Evolutionary conservation across 1,140 invertebrate species (phyloP), one percentile per base, ranked within the genome.

Genomic region (Venturia canescens): DNA sequence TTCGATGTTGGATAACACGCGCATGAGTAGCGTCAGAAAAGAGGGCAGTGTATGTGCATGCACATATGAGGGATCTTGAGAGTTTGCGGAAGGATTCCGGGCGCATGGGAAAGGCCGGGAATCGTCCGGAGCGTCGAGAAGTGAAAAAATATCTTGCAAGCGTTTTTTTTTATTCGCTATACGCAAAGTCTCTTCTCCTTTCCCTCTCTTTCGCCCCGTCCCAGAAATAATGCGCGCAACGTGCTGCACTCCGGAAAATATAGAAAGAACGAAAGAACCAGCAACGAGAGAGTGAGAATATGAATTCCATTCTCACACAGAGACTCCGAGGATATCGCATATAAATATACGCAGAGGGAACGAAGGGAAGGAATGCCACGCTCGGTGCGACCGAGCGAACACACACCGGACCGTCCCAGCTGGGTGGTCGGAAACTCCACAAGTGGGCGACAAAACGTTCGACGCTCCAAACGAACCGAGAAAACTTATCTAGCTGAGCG

Each of bases 401-500:
- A 60, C 27, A 63, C 60, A 69, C 27, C 26, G 69, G 48, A 60
- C n/a, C 34, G 34, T 57, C 26, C 72, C 60, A 63, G 38, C 72
- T 80, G 79, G 72, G 80, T 81, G 74, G 74, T 81, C 80, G 74
- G 31, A 75, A 76, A 80, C 79, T 69, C 74, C 53, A 81, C 80
- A 81, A 81, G 66, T 81, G 74, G 74, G 74, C 69, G 80, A 81
- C 72, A 81, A 81, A 77, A 77, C 44, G 76, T 76, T 76, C 75
- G 71, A 75, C 57, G 23, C 44, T 70, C 60, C 26, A 50, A 31
- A 29, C 34, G 34, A 74, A 48, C 15, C 71, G 66, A 69, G 66
- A 15, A 69, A 69, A 69, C 66, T 69, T 31, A 31, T 69, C 66
- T 69, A 31, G 27, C 66, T 31, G 66, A 69, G 29, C 66, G 66